These are phyloP conservation scores for Aplochiton taeniatus DNA, from an alignment of 2,797 vertebrate genomes.

Conservation along the genomic window DNA sequence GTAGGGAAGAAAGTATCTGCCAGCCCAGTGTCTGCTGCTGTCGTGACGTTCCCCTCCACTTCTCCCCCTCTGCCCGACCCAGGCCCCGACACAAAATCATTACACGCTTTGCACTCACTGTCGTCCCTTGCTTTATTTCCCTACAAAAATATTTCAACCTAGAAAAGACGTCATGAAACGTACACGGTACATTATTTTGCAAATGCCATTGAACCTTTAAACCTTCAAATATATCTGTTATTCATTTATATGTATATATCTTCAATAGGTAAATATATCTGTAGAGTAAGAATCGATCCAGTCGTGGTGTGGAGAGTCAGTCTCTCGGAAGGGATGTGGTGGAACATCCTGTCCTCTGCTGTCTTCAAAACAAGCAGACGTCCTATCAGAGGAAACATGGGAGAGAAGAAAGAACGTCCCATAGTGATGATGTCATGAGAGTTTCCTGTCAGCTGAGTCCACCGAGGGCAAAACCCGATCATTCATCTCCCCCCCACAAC, in stretches of 20 bases:
- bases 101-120: slow-evolving; percentile 5
- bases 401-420: too few species aligned
- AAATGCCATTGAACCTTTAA: slow-evolving; percentile 55
- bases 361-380: not conserved
- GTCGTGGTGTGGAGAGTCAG: slow-evolving; percentile 34
- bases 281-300: slow-evolving; percentile 62
- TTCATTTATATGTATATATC: slow-evolving; percentile 64
- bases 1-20: slow-evolving; percentile 29
- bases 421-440: too few species aligned
- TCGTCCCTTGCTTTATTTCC: slow-evolving; percentile 72
- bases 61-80: slow-evolving; percentile 29
- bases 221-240: slow-evolving; percentile 70
- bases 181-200: slow-evolving; percentile 60
- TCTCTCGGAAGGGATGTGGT: slow-evolving; percentile 25
- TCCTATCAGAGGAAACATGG: not conserved
- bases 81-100: slow-evolving; percentile 41
- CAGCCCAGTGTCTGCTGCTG: slow-evolving; percentile 41
- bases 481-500: too few species aligned
- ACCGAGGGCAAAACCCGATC: too few species aligned
- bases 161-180: slow-evolving; percentile 75
- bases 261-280: slow-evolving; percentile 71
- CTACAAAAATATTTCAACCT: slow-evolving; percentile 82
- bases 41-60: slow-evolving; percentile 35
- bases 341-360: slow-evolving; percentile 18
- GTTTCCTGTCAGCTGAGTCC: too few species aligned